Base-by-base conservation (phyloP, 2,797 vertebrate species). In the Setipinna tenuifilis region DNA sequence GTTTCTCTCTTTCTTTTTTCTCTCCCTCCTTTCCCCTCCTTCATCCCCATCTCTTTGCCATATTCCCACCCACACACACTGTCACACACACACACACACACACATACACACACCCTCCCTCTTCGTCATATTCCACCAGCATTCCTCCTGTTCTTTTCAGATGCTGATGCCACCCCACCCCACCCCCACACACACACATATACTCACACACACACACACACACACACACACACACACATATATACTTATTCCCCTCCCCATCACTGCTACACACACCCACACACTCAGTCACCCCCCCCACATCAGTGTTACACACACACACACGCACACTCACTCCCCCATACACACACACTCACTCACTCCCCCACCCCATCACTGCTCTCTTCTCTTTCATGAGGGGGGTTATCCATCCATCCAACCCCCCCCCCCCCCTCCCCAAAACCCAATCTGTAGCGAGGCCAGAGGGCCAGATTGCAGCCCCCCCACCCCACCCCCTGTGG, bases 311-410 rank as follows among this genome's bases (percentile, higher is more conserved):
- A n/a, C 50, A 54, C 14, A 9, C 7, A 54, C 50, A 54, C 50
- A 14, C 50, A 54, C 50, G 7, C 50, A 54, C 7, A 54, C 9
- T 41, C 35, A 54, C 50, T 48, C 10, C 46, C 46, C 46, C 46
- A 48, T 10, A 48, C 3, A 48, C 46, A 48, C 46, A 4, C 46
- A 48, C 10, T 54, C 50, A 54, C 50, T 54, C 50, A 10, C 50
- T 54, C 50, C 50, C 50, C 50, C 62, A 65, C 6, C 23, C 62
- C 62, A 65, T 65, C 62, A 65, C 83, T 83, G 81, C 78, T 85
- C 75, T 82, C 81, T 81, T 88, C 78, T 83, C 86, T 88, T 85
- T 87, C 81, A 85, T 87, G 78, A 85, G 82, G 84, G 46, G 50
- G 85, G 82, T 88, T 87, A 86, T 86, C 85, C 83, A 85, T 85